phyloP scores from a whole-genome alignment of 2,888 invertebrate species.

The Platynereis dumerilii region DNA sequence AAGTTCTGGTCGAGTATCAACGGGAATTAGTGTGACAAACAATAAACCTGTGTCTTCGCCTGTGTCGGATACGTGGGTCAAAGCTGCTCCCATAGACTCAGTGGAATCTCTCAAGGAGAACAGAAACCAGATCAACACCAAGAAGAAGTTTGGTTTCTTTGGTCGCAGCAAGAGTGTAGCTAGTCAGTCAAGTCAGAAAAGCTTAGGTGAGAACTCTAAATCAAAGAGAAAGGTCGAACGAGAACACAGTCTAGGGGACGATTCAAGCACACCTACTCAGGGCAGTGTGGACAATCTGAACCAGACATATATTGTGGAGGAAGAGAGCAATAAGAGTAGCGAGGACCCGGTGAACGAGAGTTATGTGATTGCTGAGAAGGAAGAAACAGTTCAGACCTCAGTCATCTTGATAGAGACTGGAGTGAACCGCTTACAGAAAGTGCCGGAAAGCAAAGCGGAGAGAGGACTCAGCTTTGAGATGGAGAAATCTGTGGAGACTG shows the following conservation, averaged over 20 bases:
- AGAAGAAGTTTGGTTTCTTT: constrained; percentile 10
- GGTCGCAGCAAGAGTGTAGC: background rate
- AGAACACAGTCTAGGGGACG: no score
- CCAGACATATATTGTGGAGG: background rate
- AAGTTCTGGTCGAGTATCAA: background rate
- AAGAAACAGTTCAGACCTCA: no score
- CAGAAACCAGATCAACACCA: constrained; percentile 5
- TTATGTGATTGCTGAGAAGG: no score
- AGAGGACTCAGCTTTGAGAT: no score
- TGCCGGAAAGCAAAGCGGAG: no score
- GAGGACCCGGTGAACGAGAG: background rate
- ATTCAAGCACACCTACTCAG: no score
- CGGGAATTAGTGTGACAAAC: background rate
- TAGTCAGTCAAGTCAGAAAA: constrained; percentile 1
- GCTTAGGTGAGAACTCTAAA: no score
- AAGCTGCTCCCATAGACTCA: constrained; percentile 13
- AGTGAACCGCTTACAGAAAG: no score
- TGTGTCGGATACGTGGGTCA: constrained; percentile 15
- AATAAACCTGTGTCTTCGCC: background rate
- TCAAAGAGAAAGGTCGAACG: no score
- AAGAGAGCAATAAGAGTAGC: background rate
- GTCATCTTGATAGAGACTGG: no score
- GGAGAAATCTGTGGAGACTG: no score
- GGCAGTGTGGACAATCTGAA: no score
- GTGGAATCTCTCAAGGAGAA: background rate